Conservation (phyloP, 1,140 invertebrate species). For the Mamestra configurata region DNA sequence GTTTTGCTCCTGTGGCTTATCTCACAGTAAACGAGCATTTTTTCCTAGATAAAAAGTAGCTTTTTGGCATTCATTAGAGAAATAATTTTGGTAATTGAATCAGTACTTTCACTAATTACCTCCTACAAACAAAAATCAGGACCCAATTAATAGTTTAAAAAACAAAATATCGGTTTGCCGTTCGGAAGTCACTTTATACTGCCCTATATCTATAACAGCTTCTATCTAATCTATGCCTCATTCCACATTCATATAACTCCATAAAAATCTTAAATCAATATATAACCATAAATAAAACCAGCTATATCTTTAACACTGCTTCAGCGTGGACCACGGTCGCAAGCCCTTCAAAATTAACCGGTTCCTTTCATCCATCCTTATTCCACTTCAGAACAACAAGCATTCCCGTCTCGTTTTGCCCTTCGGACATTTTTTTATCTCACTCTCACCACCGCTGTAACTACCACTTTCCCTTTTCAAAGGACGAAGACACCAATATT, state of each 20-base stretch:
- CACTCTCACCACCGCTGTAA: constrained; percentile 82
- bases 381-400: constrained; percentile 54
- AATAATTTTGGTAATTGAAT: too few species aligned
- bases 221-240: constrained; percentile 41
- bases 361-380: constrained; percentile 70
- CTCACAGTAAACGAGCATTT: too few species aligned
- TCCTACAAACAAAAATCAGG: too few species aligned
- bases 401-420: constrained; percentile 67
- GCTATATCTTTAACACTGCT: constrained; percentile 69
- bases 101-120: too few species aligned
- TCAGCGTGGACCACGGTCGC: constrained; percentile 74
- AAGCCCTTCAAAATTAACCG: constrained; percentile 87
- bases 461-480: constrained; percentile 87
- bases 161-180: not conserved
- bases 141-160: too few species aligned
- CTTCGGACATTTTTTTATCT: constrained; percentile 86
- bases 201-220: constrained; percentile 11
- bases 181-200: not conserved
- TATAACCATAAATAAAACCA: constrained; percentile 75
- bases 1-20: too few species aligned
- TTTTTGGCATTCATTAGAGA: too few species aligned
- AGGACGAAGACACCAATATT: constrained; percentile 83
- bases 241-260: constrained; percentile 30
- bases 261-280: constrained; percentile 71
- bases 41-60: too few species aligned